A percentile compares a stretch with the other conserved stretches of the same genome.
phyloP scores from a whole-genome alignment of 2,888 invertebrate species.

The Macrostomum cliftonense region DNA sequence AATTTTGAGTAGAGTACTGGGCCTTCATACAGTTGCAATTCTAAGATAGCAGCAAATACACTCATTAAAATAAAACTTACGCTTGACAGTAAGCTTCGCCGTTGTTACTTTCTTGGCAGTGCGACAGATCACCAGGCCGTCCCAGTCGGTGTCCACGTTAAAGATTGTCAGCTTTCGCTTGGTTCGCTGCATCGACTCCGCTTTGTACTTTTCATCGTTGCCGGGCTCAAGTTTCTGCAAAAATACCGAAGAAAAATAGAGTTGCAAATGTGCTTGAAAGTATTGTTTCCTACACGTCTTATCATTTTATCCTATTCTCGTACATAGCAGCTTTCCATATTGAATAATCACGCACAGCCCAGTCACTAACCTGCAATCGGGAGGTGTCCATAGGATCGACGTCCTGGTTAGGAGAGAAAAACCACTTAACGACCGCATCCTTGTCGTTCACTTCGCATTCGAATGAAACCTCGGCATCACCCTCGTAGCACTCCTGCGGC shows the following conservation, averaged over 20 bases:
- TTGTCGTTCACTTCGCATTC: conserved; percentile 91
- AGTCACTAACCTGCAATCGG: no score
- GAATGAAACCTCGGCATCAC: conserved; percentile 68
- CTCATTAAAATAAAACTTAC: conserved; percentile 56
- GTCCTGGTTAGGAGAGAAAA: no score
- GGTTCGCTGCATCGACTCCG: conserved; percentile 62
- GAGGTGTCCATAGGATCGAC: no score
- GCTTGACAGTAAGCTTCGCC: conserved; percentile 83
- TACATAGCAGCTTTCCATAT: no score
- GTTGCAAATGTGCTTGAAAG: no score
- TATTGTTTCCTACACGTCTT: no score
- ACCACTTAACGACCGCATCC: conserved; percentile 83
- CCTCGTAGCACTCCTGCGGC: conserved; percentile 70
- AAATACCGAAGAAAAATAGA: no score
- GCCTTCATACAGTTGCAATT: no score
- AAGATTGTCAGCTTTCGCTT: conserved; percentile 82
- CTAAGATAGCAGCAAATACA: no score
- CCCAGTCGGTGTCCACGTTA: conserved; percentile 80
- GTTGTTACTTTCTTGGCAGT: conserved; percentile 55
- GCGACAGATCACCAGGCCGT: conserved; percentile 80
- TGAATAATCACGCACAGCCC: no score
- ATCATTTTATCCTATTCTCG: no score
- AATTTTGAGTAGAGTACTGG: no score
- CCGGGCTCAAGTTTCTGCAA: conserved; percentile 11
- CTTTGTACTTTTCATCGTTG: conserved; percentile 39